phyloP scores from a whole-genome alignment of 2,113 vertebrate genomes.

The Haemorhous mexicanus region DNA sequence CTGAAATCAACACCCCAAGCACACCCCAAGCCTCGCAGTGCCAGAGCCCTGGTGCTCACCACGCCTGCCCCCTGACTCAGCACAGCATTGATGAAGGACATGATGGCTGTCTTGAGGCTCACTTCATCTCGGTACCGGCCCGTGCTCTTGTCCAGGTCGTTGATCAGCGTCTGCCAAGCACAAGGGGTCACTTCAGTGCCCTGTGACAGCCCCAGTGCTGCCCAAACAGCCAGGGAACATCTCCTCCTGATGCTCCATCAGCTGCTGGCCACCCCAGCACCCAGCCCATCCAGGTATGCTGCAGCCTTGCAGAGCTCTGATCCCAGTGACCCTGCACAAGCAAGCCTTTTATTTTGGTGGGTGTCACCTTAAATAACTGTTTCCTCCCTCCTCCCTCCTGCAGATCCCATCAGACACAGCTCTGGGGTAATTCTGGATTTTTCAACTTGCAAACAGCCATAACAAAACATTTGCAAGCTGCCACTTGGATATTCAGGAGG shows the following conservation, averaged over 20 bases:
- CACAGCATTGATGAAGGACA: slow-evolving; percentile 99
- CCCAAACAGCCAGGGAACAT: not conserved
- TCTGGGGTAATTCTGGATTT: not conserved
- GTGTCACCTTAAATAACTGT: not conserved
- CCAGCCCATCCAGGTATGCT: not conserved
- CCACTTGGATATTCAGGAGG: not conserved
- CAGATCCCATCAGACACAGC: not conserved
- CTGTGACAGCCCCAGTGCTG: not conserved
- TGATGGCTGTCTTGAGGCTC: slow-evolving; percentile 97
- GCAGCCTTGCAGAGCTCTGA: not conserved
- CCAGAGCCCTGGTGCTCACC: slow-evolving; percentile 69
- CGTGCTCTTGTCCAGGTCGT: slow-evolving; percentile 94
- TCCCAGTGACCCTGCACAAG: not conserved
- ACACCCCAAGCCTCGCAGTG: not conserved
- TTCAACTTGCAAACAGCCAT: not conserved
- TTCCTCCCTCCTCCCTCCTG: not conserved
- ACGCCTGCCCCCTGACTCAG: slow-evolving; percentile 96
- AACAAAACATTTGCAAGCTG: not conserved
- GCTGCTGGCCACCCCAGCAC: not conserved
- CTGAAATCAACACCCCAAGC: not conserved
- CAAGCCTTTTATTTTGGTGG: not conserved
- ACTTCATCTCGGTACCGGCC: slow-evolving; percentile 97
- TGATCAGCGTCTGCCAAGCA: slow-evolving; percentile 86
- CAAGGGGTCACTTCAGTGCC: not conserved
- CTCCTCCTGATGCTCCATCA: not conserved